A percentile compares a stretch with the other conserved stretches of the same genome.
Evolutionary conservation across 2,888 invertebrate species (phyloP).

Genomic region (Cryptocheilus praepositus): DNA sequence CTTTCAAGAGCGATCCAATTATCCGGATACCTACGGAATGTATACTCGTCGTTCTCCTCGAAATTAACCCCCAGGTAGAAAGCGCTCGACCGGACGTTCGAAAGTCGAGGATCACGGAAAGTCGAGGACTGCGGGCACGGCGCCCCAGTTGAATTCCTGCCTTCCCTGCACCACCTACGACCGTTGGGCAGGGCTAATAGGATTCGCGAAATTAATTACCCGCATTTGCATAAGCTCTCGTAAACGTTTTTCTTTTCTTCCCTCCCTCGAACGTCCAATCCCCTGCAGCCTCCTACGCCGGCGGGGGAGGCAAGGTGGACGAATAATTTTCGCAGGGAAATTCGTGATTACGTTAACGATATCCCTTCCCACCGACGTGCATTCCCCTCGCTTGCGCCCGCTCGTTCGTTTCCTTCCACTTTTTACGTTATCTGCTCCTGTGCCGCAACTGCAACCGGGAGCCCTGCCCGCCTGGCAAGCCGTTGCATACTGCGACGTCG

Average conservation of each 20-base stretch:
- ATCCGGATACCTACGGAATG: slow-evolving; percentile 36
- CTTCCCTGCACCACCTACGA: slow-evolving; percentile 44
- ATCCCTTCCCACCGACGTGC: slow-evolving; percentile 27
- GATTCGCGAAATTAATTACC: slow-evolving; percentile 71
- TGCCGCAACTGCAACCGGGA: neutral
- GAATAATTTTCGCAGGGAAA: slow-evolving; percentile 58
- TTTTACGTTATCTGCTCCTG: neutral
- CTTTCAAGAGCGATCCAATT: slow-evolving; percentile 45
- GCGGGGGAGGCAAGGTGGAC: slow-evolving; percentile 23
- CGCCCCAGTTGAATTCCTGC: slow-evolving; percentile 45
- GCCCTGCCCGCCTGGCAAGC: slow-evolving; percentile 33
- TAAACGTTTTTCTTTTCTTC: slow-evolving; percentile 59
- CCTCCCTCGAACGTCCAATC: slow-evolving; percentile 22
- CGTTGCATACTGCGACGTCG: slow-evolving; percentile 54
- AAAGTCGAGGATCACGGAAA: slow-evolving; percentile 50
- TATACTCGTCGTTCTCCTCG: slow-evolving; percentile 36
- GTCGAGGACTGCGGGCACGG: slow-evolving; percentile 30
- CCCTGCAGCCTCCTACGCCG: slow-evolving; percentile 20
- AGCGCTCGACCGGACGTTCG: slow-evolving; percentile 30
- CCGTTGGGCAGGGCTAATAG: slow-evolving; percentile 62
- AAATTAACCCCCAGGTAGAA: slow-evolving; percentile 39
- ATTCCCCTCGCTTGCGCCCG: slow-evolving; percentile 21
- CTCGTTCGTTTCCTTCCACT: neutral
- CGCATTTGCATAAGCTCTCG: slow-evolving; percentile 69
- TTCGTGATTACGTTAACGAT: slow-evolving; percentile 63